A percentile compares a stretch with the other conserved stretches of the same genome.
Conservation (phyloP, 1,140 invertebrate species). For the Drosophila biarmipes region DNA sequence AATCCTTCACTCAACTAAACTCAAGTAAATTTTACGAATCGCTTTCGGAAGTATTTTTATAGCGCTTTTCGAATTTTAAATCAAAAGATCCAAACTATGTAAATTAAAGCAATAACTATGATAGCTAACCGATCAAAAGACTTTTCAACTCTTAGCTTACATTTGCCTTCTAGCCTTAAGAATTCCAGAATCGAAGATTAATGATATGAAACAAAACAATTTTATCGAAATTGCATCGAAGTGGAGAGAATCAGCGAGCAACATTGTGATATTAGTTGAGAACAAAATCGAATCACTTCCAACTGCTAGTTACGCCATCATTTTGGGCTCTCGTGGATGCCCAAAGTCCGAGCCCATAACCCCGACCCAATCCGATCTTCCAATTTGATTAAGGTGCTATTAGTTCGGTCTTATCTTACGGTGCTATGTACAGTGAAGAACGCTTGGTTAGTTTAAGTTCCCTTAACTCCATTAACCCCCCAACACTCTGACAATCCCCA, state of each 20-base stretch:
- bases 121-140: slow-evolving; percentile 70
- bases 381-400: slow-evolving; percentile 48
- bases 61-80: slow-evolving; percentile 78
- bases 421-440: slow-evolving; percentile 33
- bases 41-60: slow-evolving; percentile 76
- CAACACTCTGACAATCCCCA: slow-evolving; percentile 68
- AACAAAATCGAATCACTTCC: slow-evolving; percentile 80
- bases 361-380: slow-evolving; percentile 41
- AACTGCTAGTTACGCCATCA: slow-evolving; percentile 70
- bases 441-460: slow-evolving; percentile 42
- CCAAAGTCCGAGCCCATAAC: background rate
- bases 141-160: slow-evolving; percentile 79
- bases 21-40: slow-evolving; percentile 70
- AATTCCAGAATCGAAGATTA: slow-evolving; percentile 52
- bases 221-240: slow-evolving; percentile 43
- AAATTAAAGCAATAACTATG: slow-evolving; percentile 72
- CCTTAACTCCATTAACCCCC: slow-evolving; percentile 7
- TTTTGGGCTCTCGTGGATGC: slow-evolving; percentile 32
- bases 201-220: slow-evolving; percentile 17
- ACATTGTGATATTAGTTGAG: slow-evolving; percentile 83
- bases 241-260: slow-evolving; percentile 72
- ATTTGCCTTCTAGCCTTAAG: slow-evolving; percentile 75
- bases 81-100: slow-evolving; percentile 49
- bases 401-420: slow-evolving; percentile 40
- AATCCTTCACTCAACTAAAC: slow-evolving; percentile 30